These are phyloP conservation scores for Eurosta solidaginis DNA, from an alignment of 1,140 invertebrate genomes.

Conservation along the genomic window DNA sequence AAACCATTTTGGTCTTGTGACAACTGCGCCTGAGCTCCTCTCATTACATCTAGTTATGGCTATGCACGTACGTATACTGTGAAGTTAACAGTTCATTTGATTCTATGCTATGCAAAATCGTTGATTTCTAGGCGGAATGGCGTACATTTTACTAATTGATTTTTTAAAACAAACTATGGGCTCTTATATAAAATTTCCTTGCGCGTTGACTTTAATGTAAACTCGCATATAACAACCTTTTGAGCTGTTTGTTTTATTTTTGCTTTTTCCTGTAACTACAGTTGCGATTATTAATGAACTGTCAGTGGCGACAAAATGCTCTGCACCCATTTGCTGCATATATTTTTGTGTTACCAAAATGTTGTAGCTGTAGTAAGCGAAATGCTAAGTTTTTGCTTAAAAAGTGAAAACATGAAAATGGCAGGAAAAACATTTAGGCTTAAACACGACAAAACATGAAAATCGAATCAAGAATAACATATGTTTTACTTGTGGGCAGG, in stretches of 20 bases:
- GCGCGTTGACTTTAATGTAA: neutral
- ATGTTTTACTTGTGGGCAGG: neutral
- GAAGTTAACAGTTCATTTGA: neutral
- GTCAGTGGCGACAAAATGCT: constrained; percentile 25
- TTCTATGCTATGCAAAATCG: neutral
- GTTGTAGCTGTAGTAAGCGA: too few relatives aligned
- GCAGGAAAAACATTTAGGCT: constrained; percentile 24
- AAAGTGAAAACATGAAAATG: constrained; percentile 10
- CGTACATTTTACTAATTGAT: constrained; percentile 5
- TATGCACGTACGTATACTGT: neutral
- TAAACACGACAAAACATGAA: constrained; percentile 9
- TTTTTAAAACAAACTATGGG: neutral
- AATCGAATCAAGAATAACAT: constrained; percentile 16
- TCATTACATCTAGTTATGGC: too few relatives aligned
- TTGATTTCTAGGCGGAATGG: neutral
- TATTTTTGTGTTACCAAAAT: neutral
- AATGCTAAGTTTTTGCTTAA: neutral
- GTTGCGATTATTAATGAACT: constrained; percentile 24
- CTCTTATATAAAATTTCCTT: neutral
- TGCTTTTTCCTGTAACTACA: neutral
- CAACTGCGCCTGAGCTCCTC: too few relatives aligned
- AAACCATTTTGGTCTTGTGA: too few relatives aligned
- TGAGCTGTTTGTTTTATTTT: neutral
- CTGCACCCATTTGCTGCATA: constrained; percentile 13
- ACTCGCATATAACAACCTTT: neutral